Evolutionary conservation across 1,140 invertebrate species (phyloP).

Genomic region (Panagrolaimus sp.): DNA sequence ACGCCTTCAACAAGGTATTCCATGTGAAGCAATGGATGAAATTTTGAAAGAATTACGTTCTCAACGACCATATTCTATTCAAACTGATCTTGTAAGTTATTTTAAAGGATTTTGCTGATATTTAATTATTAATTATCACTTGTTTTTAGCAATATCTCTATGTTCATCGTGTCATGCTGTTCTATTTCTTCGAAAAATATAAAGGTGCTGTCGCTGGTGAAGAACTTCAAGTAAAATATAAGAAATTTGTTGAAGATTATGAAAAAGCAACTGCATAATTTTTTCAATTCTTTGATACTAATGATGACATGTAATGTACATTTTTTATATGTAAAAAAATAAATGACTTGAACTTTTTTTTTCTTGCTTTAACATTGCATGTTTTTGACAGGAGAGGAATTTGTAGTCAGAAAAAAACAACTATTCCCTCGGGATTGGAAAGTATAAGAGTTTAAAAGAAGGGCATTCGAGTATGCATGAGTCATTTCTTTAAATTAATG

Average conservation of each 20-base stretch:
- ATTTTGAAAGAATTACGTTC: constrained; percentile 41
- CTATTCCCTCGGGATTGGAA: too few relatives aligned
- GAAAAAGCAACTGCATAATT: neutral
- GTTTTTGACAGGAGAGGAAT: too few relatives aligned
- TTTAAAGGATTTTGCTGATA: too few relatives aligned
- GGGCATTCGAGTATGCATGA: too few relatives aligned
- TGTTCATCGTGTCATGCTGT: constrained; percentile 1
- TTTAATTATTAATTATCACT: neutral
- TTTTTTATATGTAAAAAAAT: too few relatives aligned
- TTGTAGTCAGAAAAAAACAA: too few relatives aligned
- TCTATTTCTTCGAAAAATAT: constrained; percentile 12
- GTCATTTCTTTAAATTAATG: too few relatives aligned
- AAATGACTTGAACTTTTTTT: too few relatives aligned
- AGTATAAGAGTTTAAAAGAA: too few relatives aligned
- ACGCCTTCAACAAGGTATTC: constrained; percentile 26
- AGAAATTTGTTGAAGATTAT: constrained; percentile 12
- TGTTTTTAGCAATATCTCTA: constrained; percentile 7
- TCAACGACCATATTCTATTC: constrained; percentile 38
- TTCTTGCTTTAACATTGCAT: too few relatives aligned
- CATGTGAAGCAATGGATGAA: constrained; percentile 39
- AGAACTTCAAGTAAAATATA: neutral
- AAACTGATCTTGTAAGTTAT: constrained; percentile 34
- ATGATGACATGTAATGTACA: too few relatives aligned
- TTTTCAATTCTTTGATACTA: too few relatives aligned
- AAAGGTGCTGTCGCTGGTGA: neutral